Base-by-base conservation (phyloP, 92 coral and sea anemone genomes). In the Ricordea florida region DNA sequence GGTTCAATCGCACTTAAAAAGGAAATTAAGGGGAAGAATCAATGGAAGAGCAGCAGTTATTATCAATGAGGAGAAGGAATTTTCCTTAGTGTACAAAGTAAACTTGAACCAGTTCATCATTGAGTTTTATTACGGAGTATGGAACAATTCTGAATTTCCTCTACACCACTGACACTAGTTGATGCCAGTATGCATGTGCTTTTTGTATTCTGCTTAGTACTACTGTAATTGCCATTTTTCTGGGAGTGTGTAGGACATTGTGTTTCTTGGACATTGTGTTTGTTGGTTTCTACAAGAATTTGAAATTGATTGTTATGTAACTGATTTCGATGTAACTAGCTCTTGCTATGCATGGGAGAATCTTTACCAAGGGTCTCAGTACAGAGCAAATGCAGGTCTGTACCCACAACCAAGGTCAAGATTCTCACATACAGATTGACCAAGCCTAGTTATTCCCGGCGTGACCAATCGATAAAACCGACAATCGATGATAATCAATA, bases 21-120 rank as follows among this genome's bases (percentile, higher is more conserved):
- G 78, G 44, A 37, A 33, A 25, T 32, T 80, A 61, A 56, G 37
- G 29, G 82, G 86, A 51, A 80, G 86, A 80, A 36, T 80, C 56
- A 82, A 74, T 76, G 88, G 88, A 17, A 76, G 46, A 66, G 64
- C 76, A 78, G 60, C 55, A 59, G 83, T 81, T 40, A 74, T 80
- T 37, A 50, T 74, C 45, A 82, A 42, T 66, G 65, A 59, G 38
- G 78, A 82, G 70, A 82, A 75, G 36, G 78, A 81, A 46, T 73
- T 74, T 73, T 72, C 57, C 27, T 81, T 74, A 35, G 37, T 81
- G n/a, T 81, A 59, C 59, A 73, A 81, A 53, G 50, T 81, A 10
- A 81, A 81, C 46, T 51, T 69, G 13, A 24, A 72, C 27, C 66
- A 81, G 42, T 62, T 61, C 44, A 35, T 20, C 33, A 80, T 76